These are phyloP conservation scores for Aphelenchoides bicaudatus DNA, from an alignment of 2,888 invertebrate genomes.

Conservation along the genomic window DNA sequence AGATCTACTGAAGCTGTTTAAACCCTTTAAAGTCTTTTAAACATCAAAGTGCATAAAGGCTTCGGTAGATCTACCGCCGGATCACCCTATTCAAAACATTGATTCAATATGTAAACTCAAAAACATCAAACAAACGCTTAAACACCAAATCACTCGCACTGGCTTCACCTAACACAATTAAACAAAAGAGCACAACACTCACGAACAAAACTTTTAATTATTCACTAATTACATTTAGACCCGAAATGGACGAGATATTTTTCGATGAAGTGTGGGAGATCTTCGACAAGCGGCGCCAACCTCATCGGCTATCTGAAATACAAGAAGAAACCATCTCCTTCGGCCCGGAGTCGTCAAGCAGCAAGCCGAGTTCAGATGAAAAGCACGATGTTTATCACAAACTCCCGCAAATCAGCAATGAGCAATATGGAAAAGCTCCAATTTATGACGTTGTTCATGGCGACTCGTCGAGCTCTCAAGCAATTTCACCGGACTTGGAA, in stretches of 20 bases:
- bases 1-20: too few relatives aligned
- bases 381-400: neutral
- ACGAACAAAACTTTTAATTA: too few relatives aligned
- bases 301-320: slow-evolving; percentile 3
- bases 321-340: slow-evolving; percentile 16
- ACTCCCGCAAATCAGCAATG: neutral
- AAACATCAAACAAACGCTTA: too few relatives aligned
- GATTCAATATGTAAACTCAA: too few relatives aligned
- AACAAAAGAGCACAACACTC: too few relatives aligned
- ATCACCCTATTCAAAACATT: too few relatives aligned
- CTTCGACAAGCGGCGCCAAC: neutral
- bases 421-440: slow-evolving; percentile 10
- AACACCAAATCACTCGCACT: too few relatives aligned
- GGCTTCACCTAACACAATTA: too few relatives aligned
- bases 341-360: slow-evolving; percentile 14
- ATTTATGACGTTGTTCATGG: neutral
- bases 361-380: slow-evolving; percentile 13
- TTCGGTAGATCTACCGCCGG: too few relatives aligned
- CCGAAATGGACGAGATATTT: slow-evolving; percentile 13
- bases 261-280: slow-evolving; percentile 10
- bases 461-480: slow-evolving; percentile 12
- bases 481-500: slow-evolving; percentile 15
- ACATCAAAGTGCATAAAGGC: too few relatives aligned
- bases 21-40: too few relatives aligned
- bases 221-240: too few relatives aligned